Base-by-base conservation (phyloP, 2,888 invertebrate genomes). In the Ornithoptera alexandrae region DNA sequence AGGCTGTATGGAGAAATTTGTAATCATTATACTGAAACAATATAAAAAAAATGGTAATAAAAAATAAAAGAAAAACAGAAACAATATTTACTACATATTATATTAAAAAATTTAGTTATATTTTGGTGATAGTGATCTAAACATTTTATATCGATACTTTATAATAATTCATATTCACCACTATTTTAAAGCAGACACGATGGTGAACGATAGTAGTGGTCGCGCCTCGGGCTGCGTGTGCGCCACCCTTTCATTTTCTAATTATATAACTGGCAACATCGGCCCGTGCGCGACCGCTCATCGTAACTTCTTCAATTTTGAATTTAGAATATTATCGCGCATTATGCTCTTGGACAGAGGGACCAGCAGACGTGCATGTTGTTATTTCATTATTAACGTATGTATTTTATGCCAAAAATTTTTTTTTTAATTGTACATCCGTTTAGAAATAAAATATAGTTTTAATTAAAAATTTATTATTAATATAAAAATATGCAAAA, bases 221-320 rank as follows among this genome's bases (percentile, higher is more conserved):
- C 82, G 84, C 80, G 90, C 90, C 90, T 79, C 85, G 77, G 89
- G 90, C 89, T 81, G 88, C 86, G 86, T 88, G 85, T 84, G 88
- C 89, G 89, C 90, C 89, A 89, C 90, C 90, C 90, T 90, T 87
- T 90, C 90, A 90, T 91, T 90, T 90, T 91, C 90, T 90, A 90
- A 91, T 90, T 91, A 90, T 90, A 90, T 84, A 88, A 89, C 89
- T 85, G 87, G 89, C 88, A 89, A 88, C 87, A 84, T 88, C 81
- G 88, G 86, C 90, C 89, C 90, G 90, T 90, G 90, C 90, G 87
- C 89, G 88, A 89, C 88, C 82, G 83, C 72, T 72, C 67, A 64
- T 76, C 77, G 76, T 84, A 85, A 87, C 86, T 87, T 85, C 87
- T 88, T 81, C 84, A 87, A 84, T 86, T 88, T 87, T 85, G 84